A percentile compares a stretch with the other conserved stretches of the same genome.
phyloP scores from a whole-genome alignment of 2,113 vertebrate genomes.

The Poeciliopsis prolifica region DNA sequence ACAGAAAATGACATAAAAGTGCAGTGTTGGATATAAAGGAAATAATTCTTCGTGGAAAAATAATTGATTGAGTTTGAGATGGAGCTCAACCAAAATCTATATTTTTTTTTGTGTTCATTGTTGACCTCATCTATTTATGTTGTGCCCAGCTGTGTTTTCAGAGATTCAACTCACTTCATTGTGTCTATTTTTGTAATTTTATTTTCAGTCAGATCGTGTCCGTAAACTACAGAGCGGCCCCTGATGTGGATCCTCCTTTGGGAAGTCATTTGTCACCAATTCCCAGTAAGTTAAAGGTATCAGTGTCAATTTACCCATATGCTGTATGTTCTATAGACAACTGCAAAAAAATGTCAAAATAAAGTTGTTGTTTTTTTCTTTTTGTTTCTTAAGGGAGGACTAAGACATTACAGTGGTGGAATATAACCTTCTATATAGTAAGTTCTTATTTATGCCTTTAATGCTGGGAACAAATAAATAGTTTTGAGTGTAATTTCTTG shows the following conservation, averaged over 20 bases:
- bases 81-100: neutral
- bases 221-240: neutral
- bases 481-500: neutral
- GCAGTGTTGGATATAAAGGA: too few relatives aligned
- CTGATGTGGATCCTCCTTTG: neutral
- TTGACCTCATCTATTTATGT: neutral
- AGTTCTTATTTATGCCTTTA: neutral
- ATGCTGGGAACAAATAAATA: neutral
- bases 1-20: too few relatives aligned
- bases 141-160: neutral
- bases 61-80: too few relatives aligned
- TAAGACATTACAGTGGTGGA: neutral
- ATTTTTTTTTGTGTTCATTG: neutral
- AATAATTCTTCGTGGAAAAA: too few relatives aligned
- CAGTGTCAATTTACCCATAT: neutral
- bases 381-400: neutral
- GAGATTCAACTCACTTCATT: neutral
- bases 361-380: too few relatives aligned
- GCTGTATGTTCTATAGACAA: neutral
- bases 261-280: neutral
- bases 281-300: neutral
- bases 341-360: too few relatives aligned
- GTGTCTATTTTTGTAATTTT: neutral
- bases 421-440: neutral
- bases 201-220: neutral